Evolutionary conservation across 2,797 vertebrate species (phyloP), one percentile per base, ranked within the genome.

Genomic region (Sebastes oblongus): DNA sequence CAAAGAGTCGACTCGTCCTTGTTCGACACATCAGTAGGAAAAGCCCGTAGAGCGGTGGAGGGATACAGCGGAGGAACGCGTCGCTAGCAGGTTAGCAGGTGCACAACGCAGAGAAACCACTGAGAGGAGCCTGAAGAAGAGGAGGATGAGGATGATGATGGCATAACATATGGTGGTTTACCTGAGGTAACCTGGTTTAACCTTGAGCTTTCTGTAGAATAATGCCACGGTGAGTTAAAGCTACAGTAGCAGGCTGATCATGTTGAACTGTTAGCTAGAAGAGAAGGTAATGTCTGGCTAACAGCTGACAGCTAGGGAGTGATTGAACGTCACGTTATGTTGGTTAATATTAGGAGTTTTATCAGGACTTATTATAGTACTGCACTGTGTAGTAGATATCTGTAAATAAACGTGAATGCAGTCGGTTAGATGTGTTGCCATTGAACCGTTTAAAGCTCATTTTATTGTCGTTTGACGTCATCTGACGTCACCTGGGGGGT

Each of bases 11-110:
- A 14, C 13, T 39, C 39, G 39, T 39, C 39, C 39, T 2, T 24
- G 24, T 24, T 24, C 13, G 2, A 14, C 39, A 39, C 39, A 39
- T 39, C 13, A 14, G 1, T 39, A 39, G 39, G 39, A 39, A 2
- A 39, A 14, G 2, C 65, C 52, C 29, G 16, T 24, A 16, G n/a
- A 5, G 12, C 39, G 18, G 95, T 89, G 95, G 68, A 96, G 62
- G 94, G 87, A 96, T 93, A 95, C 80, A 6, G 3, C 24, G 71
- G 69, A 72, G 90, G 46, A 18, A 60, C 86, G 42, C 83, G 79
- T 78, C 81, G 88, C 78, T 42, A 6, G 39, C 39, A 39, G 36
- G 36, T 39, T 79, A 93, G 91, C 95, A 95, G 95, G 94, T 95
- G 94, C 87, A 92, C 86, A 86, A 84, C 87, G 86, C 82, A 89